Percentiles rank a stretch among this genome's conserved stretches.
Evolutionary conservation across 2,113 vertebrate genomes (phyloP).

Genomic region (Urocynchramus pylzowi): DNA sequence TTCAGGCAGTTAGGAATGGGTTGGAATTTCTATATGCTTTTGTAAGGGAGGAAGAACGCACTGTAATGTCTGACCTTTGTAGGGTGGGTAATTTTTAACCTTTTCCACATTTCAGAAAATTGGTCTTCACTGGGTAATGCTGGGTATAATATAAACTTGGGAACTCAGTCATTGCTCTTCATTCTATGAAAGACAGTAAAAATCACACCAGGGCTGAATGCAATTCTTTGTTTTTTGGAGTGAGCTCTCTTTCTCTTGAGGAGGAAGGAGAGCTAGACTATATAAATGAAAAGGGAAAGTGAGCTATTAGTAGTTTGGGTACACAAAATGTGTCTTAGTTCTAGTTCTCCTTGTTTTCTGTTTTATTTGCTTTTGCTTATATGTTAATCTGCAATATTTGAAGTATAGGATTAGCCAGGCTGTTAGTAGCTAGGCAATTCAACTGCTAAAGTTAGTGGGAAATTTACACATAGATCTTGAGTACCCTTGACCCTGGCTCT

Average conservation of each 20-base stretch:
- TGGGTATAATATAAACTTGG: not conserved
- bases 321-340: not conserved
- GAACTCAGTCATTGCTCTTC: not conserved
- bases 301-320: not conserved
- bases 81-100: not conserved
- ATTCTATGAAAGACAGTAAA: not conserved
- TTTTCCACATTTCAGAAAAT: not conserved
- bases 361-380: not conserved
- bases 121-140: not conserved
- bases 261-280: not conserved
- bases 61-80: not conserved
- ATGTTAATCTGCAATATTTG: not conserved
- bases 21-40: not conserved
- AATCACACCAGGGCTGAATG: not conserved
- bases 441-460: not conserved
- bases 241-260: not conserved
- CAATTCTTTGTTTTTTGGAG: not conserved
- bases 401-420: not conserved
- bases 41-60: not conserved
- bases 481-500: not conserved
- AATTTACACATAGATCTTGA: not conserved
- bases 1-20: not conserved
- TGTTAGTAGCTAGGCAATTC: not conserved
- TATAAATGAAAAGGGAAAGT: not conserved
- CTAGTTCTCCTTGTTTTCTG: not conserved